A percentile compares a stretch with the other conserved stretches of the same genome.
Evolutionary conservation across 1,140 invertebrate species (phyloP).

Genomic region (Caenorhabditis tropicalis): DNA sequence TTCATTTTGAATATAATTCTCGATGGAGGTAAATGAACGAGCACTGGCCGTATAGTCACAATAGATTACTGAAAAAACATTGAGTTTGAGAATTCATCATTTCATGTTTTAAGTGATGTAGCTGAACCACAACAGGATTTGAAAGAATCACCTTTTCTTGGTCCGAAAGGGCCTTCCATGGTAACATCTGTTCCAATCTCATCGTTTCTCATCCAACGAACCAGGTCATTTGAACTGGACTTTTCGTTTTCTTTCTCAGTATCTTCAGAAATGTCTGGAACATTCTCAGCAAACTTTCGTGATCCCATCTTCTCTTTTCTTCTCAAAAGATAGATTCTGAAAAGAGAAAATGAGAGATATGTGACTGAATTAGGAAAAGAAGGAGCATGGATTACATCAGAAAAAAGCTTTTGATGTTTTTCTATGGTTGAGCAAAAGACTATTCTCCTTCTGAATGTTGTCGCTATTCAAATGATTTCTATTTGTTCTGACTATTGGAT

Average conservation of each 20-base stretch:
- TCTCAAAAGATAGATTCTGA: background rate
- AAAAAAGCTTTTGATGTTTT: background rate
- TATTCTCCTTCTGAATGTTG: conserved; percentile 48
- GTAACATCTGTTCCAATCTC: conserved; percentile 41
- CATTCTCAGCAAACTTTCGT: conserved; percentile 53
- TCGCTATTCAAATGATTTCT: conserved; percentile 45
- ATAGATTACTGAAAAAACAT: conserved; percentile 79
- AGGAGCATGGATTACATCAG: background rate
- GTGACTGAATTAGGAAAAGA: conserved; percentile 29
- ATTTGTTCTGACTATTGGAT: conserved; percentile 55
- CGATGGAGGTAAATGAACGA: conserved; percentile 83
- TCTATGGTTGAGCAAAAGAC: conserved; percentile 49
- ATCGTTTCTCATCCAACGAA: conserved; percentile 42
- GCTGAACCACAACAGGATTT: too few relatives aligned
- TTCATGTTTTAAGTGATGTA: too few relatives aligned
- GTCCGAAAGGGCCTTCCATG: conserved; percentile 45
- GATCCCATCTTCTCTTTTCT: conserved; percentile 10
- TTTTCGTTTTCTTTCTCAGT: background rate
- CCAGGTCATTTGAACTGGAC: background rate
- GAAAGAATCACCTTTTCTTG: conserved; percentile 52
- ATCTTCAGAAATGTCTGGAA: conserved; percentile 33
- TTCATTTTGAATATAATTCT: conserved; percentile 83
- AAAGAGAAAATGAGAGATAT: conserved; percentile 14
- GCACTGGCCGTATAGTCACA: conserved; percentile 85
- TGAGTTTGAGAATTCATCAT: background rate